Evolutionary conservation across 2,888 invertebrate species (phyloP), one percentile per base, ranked within the genome.

Genomic region (Limnephilus lunatus): DNA sequence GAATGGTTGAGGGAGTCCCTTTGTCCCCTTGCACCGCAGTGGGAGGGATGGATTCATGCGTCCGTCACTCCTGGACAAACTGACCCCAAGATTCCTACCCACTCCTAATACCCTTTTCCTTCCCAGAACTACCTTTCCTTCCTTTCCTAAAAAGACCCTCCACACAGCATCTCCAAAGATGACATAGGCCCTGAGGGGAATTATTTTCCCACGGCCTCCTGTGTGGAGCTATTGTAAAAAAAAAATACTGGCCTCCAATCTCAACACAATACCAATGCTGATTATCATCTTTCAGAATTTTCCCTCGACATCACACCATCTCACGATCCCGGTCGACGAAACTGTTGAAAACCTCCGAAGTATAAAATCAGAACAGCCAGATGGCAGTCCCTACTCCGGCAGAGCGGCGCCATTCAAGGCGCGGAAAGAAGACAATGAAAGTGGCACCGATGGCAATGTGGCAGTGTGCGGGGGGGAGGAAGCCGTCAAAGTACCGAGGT

Each of bases 401-500:
- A 39, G 35, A 39, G 35, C 83, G 1, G 19, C 31, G 2, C 35
- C 35, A 83, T 5, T 39, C 35, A 83, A 83, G 32, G 12, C 44
- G n/a, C 25, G 0, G 68, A 68, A 68, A 9, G 25, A 7, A 44
- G 9, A 4, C n/a, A 68, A 25, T 25, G 25, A 68, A 5, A 9
- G 39, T 44, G 86, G 44, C 4, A 86, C 32, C 25, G 81, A 9
- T 5, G 14, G 89, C 80, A 39, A 81, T 89, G n/a, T n/a, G n/a
- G n/a, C n/a, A n/a, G n/a, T 81, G 81, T 85, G 19, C 80, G 39
- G 32, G 19, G 25, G 1, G 11, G 89, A 89, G 85, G 39, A 32
- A 25, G 87, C 44, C 7, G 87, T 90, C n/a, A 94, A 95, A 91
- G 93, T 94, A 11, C 95, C 95, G 0, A 93, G 94, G 0, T 96